These are phyloP conservation scores for Charadrius vociferus DNA, from an alignment of 2,113 vertebrate species.

Conservation along the genomic window DNA sequence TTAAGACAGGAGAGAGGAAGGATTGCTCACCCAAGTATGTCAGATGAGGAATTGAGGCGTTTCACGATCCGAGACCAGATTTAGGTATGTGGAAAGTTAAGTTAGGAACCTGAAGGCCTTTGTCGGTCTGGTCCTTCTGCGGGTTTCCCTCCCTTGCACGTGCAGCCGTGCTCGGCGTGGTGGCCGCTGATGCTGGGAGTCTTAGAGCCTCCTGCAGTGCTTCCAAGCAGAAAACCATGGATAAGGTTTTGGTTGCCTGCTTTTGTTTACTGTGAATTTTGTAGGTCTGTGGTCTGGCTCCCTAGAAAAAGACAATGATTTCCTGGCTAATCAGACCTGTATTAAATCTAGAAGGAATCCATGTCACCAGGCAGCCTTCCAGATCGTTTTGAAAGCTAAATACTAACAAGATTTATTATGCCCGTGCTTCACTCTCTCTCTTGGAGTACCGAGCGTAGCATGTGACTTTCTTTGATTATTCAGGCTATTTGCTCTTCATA, in stretches of 20 bases:
- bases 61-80: background rate
- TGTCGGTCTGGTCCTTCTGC: background rate
- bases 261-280: constrained; percentile 16
- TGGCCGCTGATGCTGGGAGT: background rate
- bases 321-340: constrained; percentile 45
- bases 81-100: background rate
- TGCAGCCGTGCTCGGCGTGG: fast-evolving
- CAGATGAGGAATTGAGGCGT: background rate
- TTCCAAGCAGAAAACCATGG: background rate
- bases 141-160: background rate
- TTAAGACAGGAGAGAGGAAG: background rate
- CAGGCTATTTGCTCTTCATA: constrained; percentile 41
- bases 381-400: constrained; percentile 37
- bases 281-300: background rate
- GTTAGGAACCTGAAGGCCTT: background rate
- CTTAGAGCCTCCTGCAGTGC: background rate
- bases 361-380: constrained; percentile 32
- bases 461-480: constrained; percentile 42
- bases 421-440: background rate
- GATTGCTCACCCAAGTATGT: background rate
- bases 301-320: constrained; percentile 9
- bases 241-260: background rate
- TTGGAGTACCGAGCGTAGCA: constrained; percentile 15
- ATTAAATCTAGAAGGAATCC: constrained; percentile 31
- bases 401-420: constrained; percentile 49